Percentiles rank a stretch among this genome's conserved stretches.
Conservation (phyloP, 2,797 vertebrate species). For the Hydrophis major region DNA sequence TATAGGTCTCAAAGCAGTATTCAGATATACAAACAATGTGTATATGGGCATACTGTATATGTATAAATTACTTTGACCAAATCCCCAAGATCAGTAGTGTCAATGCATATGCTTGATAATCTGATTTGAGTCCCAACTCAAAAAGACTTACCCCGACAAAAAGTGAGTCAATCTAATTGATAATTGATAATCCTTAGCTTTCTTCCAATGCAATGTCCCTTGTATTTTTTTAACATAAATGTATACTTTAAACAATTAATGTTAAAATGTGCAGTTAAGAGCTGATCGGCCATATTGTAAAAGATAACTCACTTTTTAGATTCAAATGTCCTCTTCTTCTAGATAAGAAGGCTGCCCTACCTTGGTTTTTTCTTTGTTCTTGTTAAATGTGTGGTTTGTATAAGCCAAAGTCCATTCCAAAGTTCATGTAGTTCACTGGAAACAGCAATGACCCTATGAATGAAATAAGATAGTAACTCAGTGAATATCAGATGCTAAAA, state of each 20-base stretch:
- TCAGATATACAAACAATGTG: not conserved
- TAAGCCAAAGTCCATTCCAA: slow-evolving; percentile 35
- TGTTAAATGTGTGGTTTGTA: slow-evolving; percentile 9
- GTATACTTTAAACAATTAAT: too few relatives aligned
- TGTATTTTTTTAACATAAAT: too few relatives aligned
- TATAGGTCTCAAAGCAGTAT: not conserved
- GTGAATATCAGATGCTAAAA: not conserved
- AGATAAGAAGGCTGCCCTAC: not conserved
- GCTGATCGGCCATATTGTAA: too few relatives aligned
- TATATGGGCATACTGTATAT: not conserved
- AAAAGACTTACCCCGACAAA: slow-evolving; percentile 16
- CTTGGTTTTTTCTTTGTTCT: slow-evolving; percentile 23
- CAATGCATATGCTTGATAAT: not conserved
- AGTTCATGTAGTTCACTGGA: not conserved
- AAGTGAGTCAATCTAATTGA: slow-evolving; percentile 2
- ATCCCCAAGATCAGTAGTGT: not conserved
- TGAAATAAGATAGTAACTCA: slow-evolving; percentile 19
- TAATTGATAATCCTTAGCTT: too few relatives aligned
- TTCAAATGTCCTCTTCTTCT: not conserved
- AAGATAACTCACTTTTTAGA: too few relatives aligned
- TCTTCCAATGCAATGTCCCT: too few relatives aligned
- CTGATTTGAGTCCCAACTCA: not conserved
- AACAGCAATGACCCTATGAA: slow-evolving; percentile 35
- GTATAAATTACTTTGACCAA: not conserved
- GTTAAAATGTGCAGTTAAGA: too few relatives aligned